Evolutionary conservation across 2,113 vertebrate genomes (phyloP).

Genomic region (Anthoscopus minutus): DNA sequence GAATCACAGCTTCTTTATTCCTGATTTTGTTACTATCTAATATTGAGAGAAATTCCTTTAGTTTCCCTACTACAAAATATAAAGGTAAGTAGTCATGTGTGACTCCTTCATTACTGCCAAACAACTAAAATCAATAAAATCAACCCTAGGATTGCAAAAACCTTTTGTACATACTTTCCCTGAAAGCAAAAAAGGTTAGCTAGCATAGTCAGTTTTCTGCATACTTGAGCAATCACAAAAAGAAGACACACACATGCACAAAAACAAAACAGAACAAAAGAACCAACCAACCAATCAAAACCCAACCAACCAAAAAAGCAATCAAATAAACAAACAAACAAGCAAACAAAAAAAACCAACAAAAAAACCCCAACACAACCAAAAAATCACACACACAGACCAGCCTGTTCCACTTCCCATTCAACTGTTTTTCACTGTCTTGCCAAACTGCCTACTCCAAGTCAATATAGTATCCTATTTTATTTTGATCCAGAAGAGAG

Average conservation of each 20-base stretch:
- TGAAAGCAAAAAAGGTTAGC: background rate
- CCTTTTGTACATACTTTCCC: background rate
- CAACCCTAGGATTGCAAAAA: background rate
- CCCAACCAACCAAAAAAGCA: background rate
- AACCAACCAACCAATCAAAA: too few relatives aligned
- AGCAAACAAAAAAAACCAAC: background rate
- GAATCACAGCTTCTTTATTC: background rate
- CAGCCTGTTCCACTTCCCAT: background rate
- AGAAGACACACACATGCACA: background rate
- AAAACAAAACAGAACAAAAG: background rate
- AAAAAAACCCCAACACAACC: too few relatives aligned
- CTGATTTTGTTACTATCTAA: background rate
- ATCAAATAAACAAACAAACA: too few relatives aligned
- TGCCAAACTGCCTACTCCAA: background rate
- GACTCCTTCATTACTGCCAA: background rate
- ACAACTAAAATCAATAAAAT: background rate
- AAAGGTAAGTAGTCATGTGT: background rate
- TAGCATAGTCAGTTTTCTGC: background rate
- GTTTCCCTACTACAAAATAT: background rate
- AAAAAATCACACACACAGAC: background rate
- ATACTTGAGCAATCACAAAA: background rate
- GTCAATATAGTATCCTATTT: background rate
- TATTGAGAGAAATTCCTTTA: background rate
- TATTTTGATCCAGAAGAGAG: background rate
- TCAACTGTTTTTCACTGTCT: background rate